A percentile compares a stretch with the other conserved stretches of the same genome.
Evolutionary conservation across 1,140 invertebrate species (phyloP).

Genomic region (Drosophila littoralis): DNA sequence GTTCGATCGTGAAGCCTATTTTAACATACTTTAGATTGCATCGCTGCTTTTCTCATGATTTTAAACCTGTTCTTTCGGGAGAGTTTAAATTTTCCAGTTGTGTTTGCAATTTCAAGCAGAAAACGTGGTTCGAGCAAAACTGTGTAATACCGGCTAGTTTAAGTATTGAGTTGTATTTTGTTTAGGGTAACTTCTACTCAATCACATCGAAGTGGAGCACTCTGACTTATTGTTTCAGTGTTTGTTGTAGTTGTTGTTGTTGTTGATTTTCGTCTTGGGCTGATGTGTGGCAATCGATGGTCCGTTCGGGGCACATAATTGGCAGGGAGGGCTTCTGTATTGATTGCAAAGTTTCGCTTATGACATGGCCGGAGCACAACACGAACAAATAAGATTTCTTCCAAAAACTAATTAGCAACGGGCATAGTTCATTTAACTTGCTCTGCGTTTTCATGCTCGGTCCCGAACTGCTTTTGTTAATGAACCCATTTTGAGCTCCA

Average conservation of each 20-base stretch:
- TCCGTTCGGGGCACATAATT: constrained; percentile 40
- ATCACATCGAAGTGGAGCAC: neutral
- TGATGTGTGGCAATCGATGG: neutral
- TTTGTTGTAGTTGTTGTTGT: neutral
- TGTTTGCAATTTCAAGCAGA: no score
- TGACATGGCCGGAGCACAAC: constrained; percentile 51
- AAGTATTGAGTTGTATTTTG: neutral
- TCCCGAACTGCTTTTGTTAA: no score
- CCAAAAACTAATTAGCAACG: constrained; percentile 74
- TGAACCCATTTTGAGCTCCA: constrained; percentile 14
- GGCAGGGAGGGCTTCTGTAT: constrained; percentile 34
- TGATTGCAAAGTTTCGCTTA: constrained; percentile 59
- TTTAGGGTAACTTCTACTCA: constrained; percentile 1
- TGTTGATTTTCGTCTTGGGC: constrained; percentile 3
- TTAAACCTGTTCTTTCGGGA: no score
- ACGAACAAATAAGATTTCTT: constrained; percentile 72
- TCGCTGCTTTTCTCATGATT: no score
- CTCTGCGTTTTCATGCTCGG: neutral
- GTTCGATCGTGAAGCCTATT: no score
- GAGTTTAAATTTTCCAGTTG: no score
- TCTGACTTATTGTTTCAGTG: neutral
- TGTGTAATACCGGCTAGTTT: no score
- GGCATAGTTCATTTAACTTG: constrained; percentile 50
- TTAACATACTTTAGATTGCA: no score
- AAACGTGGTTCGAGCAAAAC: no score